Evolutionary conservation across 2,888 invertebrate species (phyloP).

Genomic region (Chrysopilus asiliformis): DNA sequence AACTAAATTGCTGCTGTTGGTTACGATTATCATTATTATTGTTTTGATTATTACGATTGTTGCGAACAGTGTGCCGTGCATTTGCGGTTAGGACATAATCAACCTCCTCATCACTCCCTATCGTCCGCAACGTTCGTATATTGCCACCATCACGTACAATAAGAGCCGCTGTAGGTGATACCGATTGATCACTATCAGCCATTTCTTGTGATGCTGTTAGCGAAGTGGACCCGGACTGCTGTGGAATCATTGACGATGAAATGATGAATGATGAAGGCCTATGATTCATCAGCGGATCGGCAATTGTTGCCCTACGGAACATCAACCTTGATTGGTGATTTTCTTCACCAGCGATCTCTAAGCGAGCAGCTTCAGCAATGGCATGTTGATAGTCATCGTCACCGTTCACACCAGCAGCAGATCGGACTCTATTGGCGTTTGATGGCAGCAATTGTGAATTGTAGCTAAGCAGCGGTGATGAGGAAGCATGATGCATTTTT

Average conservation of each 20-base stretch:
- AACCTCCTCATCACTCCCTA: no score
- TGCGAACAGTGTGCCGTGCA: conserved; percentile 24
- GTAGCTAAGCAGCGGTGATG: not conserved
- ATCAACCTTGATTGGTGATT: not conserved
- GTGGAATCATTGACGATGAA: no score
- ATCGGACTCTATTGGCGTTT: not conserved
- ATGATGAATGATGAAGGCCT: not conserved
- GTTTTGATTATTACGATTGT: conserved; percentile 15
- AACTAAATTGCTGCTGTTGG: conserved; percentile 20
- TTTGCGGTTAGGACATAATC: conserved; percentile 21
- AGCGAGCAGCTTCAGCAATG: conserved; percentile 2
- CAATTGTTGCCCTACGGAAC: not conserved
- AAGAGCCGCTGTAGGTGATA: not conserved
- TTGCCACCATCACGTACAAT: conserved; percentile 4
- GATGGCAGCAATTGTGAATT: not conserved
- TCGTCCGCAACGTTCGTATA: no score
- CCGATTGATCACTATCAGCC: not conserved
- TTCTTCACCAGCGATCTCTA: conserved; percentile 1
- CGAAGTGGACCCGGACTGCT: no score
- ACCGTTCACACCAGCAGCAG: not conserved
- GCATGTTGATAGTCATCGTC: not conserved
- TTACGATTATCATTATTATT: conserved; percentile 9
- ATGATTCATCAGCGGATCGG: no score
- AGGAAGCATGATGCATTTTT: not conserved
- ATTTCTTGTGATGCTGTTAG: not conserved